Percentiles rank a stretch among this genome's conserved stretches.
Evolutionary conservation across 2,888 invertebrate species (phyloP).

Genomic region (Phyllotreta striolata): DNA sequence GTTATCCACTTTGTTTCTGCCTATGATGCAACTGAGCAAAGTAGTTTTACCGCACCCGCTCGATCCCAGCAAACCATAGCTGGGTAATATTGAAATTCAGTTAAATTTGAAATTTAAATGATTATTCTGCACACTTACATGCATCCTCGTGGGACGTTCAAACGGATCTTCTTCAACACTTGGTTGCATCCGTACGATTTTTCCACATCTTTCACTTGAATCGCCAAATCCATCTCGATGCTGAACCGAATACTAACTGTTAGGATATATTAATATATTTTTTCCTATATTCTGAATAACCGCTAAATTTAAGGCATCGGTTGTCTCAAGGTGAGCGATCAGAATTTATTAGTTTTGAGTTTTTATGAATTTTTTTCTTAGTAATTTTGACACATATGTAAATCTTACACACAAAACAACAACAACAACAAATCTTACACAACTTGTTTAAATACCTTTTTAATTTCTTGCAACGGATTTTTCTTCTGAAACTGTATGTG

Average conservation of each 20-base stretch:
- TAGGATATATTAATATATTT: neutral
- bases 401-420: too few species aligned
- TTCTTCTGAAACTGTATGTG: too few species aligned
- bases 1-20: conserved; percentile 76
- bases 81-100: conserved; percentile 54
- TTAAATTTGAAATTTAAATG: neutral
- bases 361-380: too few species aligned
- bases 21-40: conserved; percentile 83
- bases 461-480: too few species aligned
- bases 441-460: too few species aligned
- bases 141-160: conserved; percentile 76
- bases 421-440: too few species aligned
- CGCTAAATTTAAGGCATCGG: too few species aligned
- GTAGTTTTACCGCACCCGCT: conserved; percentile 93
- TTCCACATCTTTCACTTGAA: conserved; percentile 71
- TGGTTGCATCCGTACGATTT: conserved; percentile 73
- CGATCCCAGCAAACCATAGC: conserved; percentile 87
- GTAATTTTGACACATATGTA: too few species aligned
- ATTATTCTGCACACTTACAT: conserved; percentile 71
- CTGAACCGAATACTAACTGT: conserved; percentile 14
- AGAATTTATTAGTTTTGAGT: too few species aligned
- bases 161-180: conserved; percentile 73
- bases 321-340: too few species aligned
- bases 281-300: neutral
- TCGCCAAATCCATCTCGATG: conserved; percentile 62